Conservation (phyloP, 1,140 invertebrate species). For the Lordiphosa mommai region DNA sequence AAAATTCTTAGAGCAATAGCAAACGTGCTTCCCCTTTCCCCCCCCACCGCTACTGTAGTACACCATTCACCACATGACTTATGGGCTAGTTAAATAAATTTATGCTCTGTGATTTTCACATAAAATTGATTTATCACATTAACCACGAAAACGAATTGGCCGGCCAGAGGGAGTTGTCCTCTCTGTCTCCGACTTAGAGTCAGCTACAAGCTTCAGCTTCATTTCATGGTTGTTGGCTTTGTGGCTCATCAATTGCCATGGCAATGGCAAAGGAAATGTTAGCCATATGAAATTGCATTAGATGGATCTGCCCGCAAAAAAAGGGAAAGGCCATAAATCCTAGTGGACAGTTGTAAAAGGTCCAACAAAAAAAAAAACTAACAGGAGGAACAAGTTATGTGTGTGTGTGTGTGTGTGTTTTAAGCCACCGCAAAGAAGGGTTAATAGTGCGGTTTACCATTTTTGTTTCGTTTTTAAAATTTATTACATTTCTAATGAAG, state of each 20-base stretch:
- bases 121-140: constrained; percentile 78
- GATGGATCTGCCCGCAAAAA: constrained; percentile 18
- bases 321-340: constrained; percentile 53
- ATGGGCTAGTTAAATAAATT: constrained; percentile 76
- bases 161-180: background rate
- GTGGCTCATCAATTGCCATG: constrained; percentile 68
- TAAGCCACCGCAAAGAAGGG: constrained; percentile 69
- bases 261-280: background rate
- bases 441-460: constrained; percentile 55
- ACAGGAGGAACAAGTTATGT: background rate
- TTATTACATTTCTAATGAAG: constrained; percentile 72
- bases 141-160: constrained; percentile 56
- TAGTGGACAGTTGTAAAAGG: constrained; percentile 36
- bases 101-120: constrained; percentile 76
- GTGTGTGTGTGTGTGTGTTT: constrained; percentile 22
- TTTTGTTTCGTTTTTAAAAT: constrained; percentile 29
- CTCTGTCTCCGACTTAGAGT: too few relatives aligned
- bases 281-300: constrained; percentile 9
- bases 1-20: background rate
- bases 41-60: background rate
- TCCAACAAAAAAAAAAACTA: constrained; percentile 33
- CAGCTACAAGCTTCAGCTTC: constrained; percentile 47
- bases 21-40: too few relatives aligned
- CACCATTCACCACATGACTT: constrained; percentile 46
- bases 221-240: constrained; percentile 76